Base-by-base conservation (phyloP, 2,797 vertebrate genomes). In the Melanogrammus aeglefinus region DNA sequence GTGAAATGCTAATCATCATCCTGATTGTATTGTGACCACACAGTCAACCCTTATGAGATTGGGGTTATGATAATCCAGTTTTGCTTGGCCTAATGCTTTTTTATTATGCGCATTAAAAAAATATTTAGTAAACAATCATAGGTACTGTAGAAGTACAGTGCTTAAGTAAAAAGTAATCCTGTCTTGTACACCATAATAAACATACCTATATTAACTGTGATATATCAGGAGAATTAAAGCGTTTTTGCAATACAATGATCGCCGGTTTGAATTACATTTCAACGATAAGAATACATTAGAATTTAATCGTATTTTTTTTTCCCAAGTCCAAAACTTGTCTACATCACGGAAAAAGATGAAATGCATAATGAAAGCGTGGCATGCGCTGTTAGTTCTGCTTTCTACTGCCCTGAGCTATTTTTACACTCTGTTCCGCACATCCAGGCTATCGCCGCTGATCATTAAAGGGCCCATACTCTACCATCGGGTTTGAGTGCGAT, bases 361-460 rank as follows among this genome's bases (percentile, higher is more conserved):
- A 36, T 4, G 5, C 80, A 84, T 92, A 90, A 86, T 91, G 89
- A 88, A 91, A 91, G 89, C 91, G 73, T 77, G 80, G 85, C 76
- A 82, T 87, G 86, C 87, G 85, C 85, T 44, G 29, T 83, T 79
- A 81, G 78, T 92, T 92, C 90, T 89, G 84, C 89, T 91, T 92
- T 92, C 84, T 90, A 41, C 70, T 39, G 82, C 33, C 76, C 39
- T 0, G 7, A 78, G 86, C 83, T 91, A 89, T 89, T 92, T 91
- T 87, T 63, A 63, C 63, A 3, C 24, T 27, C 24, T 2, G n/a
- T 27, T n/a, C 6, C n/a, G 10, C 57, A 69, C 24, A 69, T 27
- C 2, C 63, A 69, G n/a, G 14, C 63, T 24, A 12, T 24, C n/a
- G n/a, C 57, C n/a, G 6, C 16, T 1, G n/a, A 24, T 63, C 57